Evolutionary conservation across 1,140 invertebrate species (phyloP).

Genomic region (Araneus ventricosus): DNA sequence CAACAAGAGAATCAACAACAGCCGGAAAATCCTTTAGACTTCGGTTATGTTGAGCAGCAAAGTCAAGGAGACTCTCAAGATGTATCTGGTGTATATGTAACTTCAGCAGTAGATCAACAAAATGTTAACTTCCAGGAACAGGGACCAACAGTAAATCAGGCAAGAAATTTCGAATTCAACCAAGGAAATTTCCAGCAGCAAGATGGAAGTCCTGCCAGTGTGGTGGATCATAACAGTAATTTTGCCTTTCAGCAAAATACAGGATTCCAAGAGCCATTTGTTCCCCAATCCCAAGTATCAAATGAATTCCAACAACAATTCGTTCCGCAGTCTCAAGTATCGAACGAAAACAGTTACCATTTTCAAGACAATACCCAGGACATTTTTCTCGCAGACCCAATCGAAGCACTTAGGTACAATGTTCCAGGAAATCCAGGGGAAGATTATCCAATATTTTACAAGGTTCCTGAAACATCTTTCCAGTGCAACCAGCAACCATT

Average conservation of each 20-base stretch:
- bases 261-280: neutral
- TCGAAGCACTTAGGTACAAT: slow-evolving; percentile 70
- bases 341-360: neutral
- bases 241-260: neutral
- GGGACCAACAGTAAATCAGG: neutral
- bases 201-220: neutral
- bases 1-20: neutral
- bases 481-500: slow-evolving; percentile 80
- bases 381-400: slow-evolving; percentile 24
- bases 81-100: neutral
- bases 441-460: slow-evolving; percentile 80
- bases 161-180: neutral
- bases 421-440: slow-evolving; percentile 80
- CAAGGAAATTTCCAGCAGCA: slow-evolving; percentile 1
- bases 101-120: neutral
- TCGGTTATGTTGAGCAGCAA: neutral
- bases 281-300: neutral
- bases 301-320: slow-evolving; percentile 7
- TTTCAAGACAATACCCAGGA: neutral
- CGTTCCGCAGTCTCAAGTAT: neutral
- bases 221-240: neutral
- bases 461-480: slow-evolving; percentile 80
- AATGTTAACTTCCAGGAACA: neutral
- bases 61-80: slow-evolving; percentile 6
- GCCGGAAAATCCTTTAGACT: neutral